Evolutionary conservation across 2,113 vertebrate genomes (phyloP), one percentile per base, ranked within the genome.

Genomic region (Porphyrio hochstetteri): DNA sequence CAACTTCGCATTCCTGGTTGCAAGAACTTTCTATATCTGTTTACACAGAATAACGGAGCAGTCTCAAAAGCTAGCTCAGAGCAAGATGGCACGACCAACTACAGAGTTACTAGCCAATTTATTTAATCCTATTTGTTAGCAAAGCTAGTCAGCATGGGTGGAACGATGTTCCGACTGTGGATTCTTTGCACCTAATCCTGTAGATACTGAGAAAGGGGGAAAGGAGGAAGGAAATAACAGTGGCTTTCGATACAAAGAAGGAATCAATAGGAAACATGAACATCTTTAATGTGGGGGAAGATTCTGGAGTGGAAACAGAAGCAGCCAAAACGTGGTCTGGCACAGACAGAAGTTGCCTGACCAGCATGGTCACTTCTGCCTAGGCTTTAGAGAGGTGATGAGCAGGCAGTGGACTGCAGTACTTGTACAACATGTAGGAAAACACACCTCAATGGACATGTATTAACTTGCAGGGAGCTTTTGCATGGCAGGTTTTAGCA

Each of bases 101-200:
- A 56, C 19, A 42, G 33, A 79, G 50, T 64, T 16, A 65, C 60
- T 29, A 80, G 82, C 29, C 10, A 9, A 83, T 27, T 7, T 50
- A n/a, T 76, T 92, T 90, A 77, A 77, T 88, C 83, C 44, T 83
- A 42, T 80, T 83, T 90, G 48, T 68, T 72, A 86, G 64, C 44
- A 83, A 77, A 88, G 33, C 38, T 72, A 65, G 85, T 64, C 76
- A 64, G 35, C 2, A 0, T 5, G 29, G 40, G 53, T 14, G 7
- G 68, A 92, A 95, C 59, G 60, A 48, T 14, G 16, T 57, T 90
- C 63, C 65, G 38, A 42, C 48, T 56, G 35, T 53, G 69, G 35
- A 92, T 65, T 76, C 38, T 60, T 83, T 83, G 44, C 57, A 27
- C 16, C 40, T 86, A 72, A 81, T 72, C 67, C 33, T 42, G 38